Conservation (phyloP, 1,140 invertebrate genomes). For the Pectinophora gossypiella region DNA sequence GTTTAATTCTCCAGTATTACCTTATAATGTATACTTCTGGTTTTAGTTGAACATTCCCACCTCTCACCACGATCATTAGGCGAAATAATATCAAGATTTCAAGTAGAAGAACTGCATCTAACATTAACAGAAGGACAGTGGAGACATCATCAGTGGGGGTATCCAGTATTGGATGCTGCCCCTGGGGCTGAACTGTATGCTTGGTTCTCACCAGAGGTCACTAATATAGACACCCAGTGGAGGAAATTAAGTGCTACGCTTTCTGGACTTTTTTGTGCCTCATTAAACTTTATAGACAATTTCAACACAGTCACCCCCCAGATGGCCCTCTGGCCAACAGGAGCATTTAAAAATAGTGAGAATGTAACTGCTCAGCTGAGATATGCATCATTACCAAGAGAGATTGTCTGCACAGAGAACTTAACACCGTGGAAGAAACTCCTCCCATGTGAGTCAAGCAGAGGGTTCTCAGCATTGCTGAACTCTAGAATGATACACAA, state of each 20-base stretch:
- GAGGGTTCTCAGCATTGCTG: slow-evolving; percentile 90
- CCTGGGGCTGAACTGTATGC: slow-evolving; percentile 95
- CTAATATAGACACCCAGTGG: slow-evolving; percentile 88
- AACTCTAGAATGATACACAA: slow-evolving; percentile 95
- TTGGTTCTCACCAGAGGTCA: slow-evolving; percentile 84
- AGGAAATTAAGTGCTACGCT: slow-evolving; percentile 90
- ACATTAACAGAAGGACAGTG: slow-evolving; percentile 95
- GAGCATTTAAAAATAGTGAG: slow-evolving; percentile 76
- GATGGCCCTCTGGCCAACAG: slow-evolving; percentile 87
- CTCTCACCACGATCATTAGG: slow-evolving; percentile 93
- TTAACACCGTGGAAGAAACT: slow-evolving; percentile 98
- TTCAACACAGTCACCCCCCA: slow-evolving; percentile 90
- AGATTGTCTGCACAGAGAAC: slow-evolving; percentile 99
- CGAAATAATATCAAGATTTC: slow-evolving; percentile 91
- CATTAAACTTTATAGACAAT: slow-evolving; percentile 96
- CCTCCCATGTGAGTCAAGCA: slow-evolving; percentile 91
- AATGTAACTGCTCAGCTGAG: slow-evolving; percentile 79
- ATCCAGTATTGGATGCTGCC: slow-evolving; percentile 89
- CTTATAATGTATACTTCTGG: slow-evolving; percentile 14
- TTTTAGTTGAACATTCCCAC: slow-evolving; percentile 87
- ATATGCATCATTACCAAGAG: slow-evolving; percentile 93
- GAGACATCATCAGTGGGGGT: slow-evolving; percentile 95
- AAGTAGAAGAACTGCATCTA: slow-evolving; percentile 93
- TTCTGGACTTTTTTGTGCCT: slow-evolving; percentile 96
- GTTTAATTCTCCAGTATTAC: background rate